Base-by-base conservation (phyloP, 1,140 invertebrate species). In the Zaprionus gabonicus region DNA sequence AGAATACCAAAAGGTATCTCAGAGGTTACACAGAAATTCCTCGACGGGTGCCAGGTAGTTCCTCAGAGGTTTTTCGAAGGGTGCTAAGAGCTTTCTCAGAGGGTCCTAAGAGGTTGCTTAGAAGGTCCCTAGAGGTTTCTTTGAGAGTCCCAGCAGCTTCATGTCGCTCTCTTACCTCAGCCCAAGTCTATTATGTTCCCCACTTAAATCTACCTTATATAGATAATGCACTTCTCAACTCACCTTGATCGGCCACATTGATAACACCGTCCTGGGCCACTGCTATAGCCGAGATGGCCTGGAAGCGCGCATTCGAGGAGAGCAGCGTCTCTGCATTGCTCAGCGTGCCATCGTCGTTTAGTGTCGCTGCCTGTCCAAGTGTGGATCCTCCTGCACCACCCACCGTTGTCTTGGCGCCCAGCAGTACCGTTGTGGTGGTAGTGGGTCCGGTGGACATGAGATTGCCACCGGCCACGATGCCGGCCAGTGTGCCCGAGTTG, bases 221-320 rank as follows among this genome's bases (percentile, higher is more conserved):
- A 10, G 7, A 7, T 17, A 0, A 46, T 44, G 13, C 38, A 4
- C 10, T 25, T 23, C 5, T 46, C 9, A 25, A 92, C 88, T 94
- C 95, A 92, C 96, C 97, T 94, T 99, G 98, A 93, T 99, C 98
- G 17, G 98, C 97, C 28, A 99, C 96, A 93, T 99, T 97, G 4
- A 99, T 93, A 31, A 98, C 96, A 0, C 98, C 98, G 93, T 99
- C 98, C 41, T 98, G 98, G 13, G 98, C 97, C 3, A 99, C 97
- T 3, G 98, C 96, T 7, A 99, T 94, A 3, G 98, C 97, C 6
- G 98, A 98, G 91, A 99, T 97, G 0, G 97, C 96, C 75, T 97
- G 97, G 91, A 99, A 97, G 79, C 97, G 96, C 0, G 97, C 97
- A 85, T 98, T 98, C 0, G 97, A 97, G 0, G 98, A 98, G 1